Base-by-base conservation (phyloP, 2,113 vertebrate genomes). In the Panurus biarmicus region DNA sequence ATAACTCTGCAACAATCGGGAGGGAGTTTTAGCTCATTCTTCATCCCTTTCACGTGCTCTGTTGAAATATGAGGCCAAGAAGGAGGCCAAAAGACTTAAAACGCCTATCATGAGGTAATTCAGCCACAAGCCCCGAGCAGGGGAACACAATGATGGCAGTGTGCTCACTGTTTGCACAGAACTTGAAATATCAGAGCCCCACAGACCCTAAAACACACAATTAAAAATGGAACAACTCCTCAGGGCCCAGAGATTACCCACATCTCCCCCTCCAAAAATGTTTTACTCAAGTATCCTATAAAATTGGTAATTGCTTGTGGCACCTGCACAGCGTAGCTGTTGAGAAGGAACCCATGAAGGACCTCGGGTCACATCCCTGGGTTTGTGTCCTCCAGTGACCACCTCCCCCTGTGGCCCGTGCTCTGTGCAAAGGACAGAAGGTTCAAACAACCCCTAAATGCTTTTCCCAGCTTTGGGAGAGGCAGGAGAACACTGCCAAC, bases 71-170 rank as follows among this genome's bases (percentile, higher is more conserved):
- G 94, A 97, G 81, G 89, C 96, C 87, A 67, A 91, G 67, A 94
- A 94, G 58, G 80, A 97, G 94, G 89, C 94, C 94, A 92, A 74
- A 92, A 74, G 88, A 92, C 90, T 95, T 96, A 82, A 94, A 96
- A 93, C 50, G 57, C 89, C 94, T 96, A 80, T 96, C 96, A 90
- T 97, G 96, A 96, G 94, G 96, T 97, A 97, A 97, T 97, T 94
- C 86, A 96, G 75, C 56, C 92, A 26, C 85, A 47, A 94, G 51
- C 69, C 73, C 47, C 0, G 20, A 95, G 92, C 90, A 44, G 69
- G 70, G 85, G 91, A 97, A 7, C 80, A 97, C 97, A 97, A 96
- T 96, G 91, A 96, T 94, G 93, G 85, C 96, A 95, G 88, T 96
- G 94, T 97, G 90, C 75, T 96, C 0, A 14, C 79, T 96, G 84